Percentiles rank a stretch among this genome's conserved stretches.
phyloP scores from a whole-genome alignment of 2,797 vertebrate genomes.

The Lutjanus argentimaculatus region DNA sequence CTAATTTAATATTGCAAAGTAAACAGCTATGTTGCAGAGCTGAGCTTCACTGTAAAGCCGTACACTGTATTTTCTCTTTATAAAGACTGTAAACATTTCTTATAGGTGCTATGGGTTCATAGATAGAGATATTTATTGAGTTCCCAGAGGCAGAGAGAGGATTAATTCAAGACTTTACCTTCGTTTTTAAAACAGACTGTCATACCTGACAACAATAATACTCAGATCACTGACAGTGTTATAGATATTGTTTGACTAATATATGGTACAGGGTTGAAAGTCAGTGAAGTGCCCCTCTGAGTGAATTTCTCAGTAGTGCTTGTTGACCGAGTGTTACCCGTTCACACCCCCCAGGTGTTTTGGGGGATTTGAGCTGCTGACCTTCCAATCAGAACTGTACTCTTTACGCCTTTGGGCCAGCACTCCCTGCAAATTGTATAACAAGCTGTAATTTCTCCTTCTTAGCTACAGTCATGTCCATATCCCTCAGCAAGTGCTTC shows the following conservation, averaged over 20 bases:
- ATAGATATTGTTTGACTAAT: background rate
- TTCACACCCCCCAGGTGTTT: constrained; percentile 34
- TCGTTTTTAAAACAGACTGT: background rate
- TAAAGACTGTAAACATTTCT: background rate
- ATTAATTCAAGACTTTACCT: background rate
- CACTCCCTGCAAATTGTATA: constrained; percentile 61
- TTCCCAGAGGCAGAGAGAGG: constrained; percentile 1
- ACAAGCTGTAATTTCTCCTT: constrained; percentile 71
- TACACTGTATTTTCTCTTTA: background rate
- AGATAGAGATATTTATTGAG: background rate
- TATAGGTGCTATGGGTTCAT: background rate
- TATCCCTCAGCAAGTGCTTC: constrained; percentile 65
- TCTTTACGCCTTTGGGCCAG: constrained; percentile 49
- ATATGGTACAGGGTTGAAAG: constrained; percentile 13
- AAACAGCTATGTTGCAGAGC: background rate
- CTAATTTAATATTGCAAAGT: background rate
- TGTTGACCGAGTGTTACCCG: constrained; percentile 32
- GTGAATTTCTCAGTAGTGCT: constrained; percentile 21
- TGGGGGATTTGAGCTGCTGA: constrained; percentile 35
- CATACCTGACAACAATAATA: background rate
- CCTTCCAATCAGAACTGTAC: constrained; percentile 43
- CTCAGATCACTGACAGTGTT: background rate
- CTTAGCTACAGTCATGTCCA: constrained; percentile 64
- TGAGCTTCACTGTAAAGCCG: background rate
- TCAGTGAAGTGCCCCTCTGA: constrained; percentile 27